These are phyloP conservation scores for Harpalus rufipes DNA, from an alignment of 2,888 invertebrate genomes.

Conservation along the genomic window DNA sequence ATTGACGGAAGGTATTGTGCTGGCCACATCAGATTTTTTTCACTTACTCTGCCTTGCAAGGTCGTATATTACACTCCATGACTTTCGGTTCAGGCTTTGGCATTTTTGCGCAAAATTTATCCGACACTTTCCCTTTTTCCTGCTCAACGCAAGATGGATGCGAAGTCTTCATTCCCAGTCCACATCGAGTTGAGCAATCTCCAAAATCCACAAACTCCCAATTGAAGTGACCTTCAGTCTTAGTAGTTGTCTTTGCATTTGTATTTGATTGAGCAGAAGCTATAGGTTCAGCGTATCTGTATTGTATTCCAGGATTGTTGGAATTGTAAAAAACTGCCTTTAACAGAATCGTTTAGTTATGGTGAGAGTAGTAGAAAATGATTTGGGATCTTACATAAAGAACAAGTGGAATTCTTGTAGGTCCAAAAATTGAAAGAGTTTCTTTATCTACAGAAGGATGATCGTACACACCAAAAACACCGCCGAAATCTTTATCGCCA, in stretches of 20 bases:
- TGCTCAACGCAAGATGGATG: slow-evolving; percentile 81
- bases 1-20: too few species aligned
- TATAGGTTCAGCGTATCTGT: slow-evolving; percentile 81
- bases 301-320: slow-evolving; percentile 81
- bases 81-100: slow-evolving; percentile 76
- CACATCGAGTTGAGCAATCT: slow-evolving; percentile 82
- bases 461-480: slow-evolving; percentile 77
- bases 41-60: slow-evolving; percentile 78
- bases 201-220: slow-evolving; percentile 83
- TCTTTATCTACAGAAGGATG: slow-evolving; percentile 79
- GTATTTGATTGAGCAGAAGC: background rate
- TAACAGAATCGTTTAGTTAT: slow-evolving; percentile 17
- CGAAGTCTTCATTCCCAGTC: slow-evolving; percentile 80
- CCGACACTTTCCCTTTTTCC: slow-evolving; percentile 82
- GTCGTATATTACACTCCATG: slow-evolving; percentile 77
- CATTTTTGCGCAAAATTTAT: slow-evolving; percentile 77
- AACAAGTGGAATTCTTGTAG: slow-evolving; percentile 80
- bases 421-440: slow-evolving; percentile 81
- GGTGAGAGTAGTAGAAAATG: background rate
- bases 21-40: too few species aligned
- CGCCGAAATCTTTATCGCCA: slow-evolving; percentile 78
- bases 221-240: background rate
- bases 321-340: slow-evolving; percentile 75
- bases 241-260: background rate
- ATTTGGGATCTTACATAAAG: slow-evolving; percentile 79